Evolutionary conservation across 2,797 vertebrate genomes (phyloP).

Genomic region (Triplophysa bombifrons): DNA sequence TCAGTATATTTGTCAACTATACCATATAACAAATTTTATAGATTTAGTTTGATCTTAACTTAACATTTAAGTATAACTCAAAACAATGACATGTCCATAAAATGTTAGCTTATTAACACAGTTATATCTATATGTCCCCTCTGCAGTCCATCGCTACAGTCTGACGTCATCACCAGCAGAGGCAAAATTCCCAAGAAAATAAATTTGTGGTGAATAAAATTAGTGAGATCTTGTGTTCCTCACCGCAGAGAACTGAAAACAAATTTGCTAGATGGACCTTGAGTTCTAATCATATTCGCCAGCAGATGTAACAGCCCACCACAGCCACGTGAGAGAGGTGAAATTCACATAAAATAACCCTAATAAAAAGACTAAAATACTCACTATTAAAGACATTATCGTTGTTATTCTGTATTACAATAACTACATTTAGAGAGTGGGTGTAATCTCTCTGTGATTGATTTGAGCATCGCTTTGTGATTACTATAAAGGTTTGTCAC

Average conservation of each 20-base stretch:
- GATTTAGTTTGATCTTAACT: too few relatives aligned
- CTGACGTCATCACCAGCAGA: conserved; percentile 63
- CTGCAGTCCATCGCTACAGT: conserved; percentile 68
- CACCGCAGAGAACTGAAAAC: conserved; percentile 61
- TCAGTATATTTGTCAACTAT: conserved; percentile 19
- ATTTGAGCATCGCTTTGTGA: conserved; percentile 1
- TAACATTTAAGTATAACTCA: conserved; percentile 42
- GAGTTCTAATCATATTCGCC: conserved; percentile 48
- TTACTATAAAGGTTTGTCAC: conserved; percentile 4
- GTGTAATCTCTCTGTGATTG: conserved; percentile 13
- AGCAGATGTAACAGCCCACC: conserved; percentile 31
- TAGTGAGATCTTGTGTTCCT: conserved; percentile 70
- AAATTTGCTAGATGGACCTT: conserved; percentile 41
- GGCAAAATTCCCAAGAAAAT: conserved; percentile 66
- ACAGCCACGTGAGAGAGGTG: neutral
- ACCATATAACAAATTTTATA: conserved; percentile 15
- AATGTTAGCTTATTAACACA: conserved; percentile 48
- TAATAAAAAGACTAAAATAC: conserved; percentile 32
- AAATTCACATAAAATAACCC: conserved; percentile 11
- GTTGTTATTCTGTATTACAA: conserved; percentile 25
- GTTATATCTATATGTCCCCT: conserved; percentile 58
- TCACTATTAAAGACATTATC: conserved; percentile 1
- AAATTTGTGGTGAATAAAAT: conserved; percentile 69
- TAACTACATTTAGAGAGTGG: neutral
- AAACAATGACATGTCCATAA: conserved; percentile 60